A percentile compares a stretch with the other conserved stretches of the same genome.
Evolutionary conservation across 2,113 vertebrate species (phyloP).

Genomic region (Gila orcuttii): DNA sequence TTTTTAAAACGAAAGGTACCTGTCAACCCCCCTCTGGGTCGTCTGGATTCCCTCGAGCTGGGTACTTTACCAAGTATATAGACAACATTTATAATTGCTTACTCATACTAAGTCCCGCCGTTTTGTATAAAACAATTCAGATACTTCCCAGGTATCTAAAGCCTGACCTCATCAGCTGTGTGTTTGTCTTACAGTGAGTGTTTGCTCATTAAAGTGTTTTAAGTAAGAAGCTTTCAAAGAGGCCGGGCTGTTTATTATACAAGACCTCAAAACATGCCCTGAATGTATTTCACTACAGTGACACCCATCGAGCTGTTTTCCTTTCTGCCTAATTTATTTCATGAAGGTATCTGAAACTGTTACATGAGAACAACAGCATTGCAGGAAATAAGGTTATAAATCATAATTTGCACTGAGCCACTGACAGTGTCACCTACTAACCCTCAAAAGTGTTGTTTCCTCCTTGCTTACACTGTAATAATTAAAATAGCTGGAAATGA

Average conservation of each 20-base stretch:
- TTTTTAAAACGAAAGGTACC: conserved; percentile 61
- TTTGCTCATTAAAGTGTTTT: conserved; percentile 8
- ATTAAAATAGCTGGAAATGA: conserved; percentile 3
- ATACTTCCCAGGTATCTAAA: not conserved
- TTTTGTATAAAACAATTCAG: not conserved
- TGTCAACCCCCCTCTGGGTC: conserved; percentile 36
- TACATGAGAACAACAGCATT: not conserved
- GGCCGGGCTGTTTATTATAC: not conserved
- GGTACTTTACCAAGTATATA: not conserved
- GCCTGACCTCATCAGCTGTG: conserved; percentile 8
- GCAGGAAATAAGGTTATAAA: conserved; percentile 4
- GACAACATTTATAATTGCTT: conserved; percentile 29
- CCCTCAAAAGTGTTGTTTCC: not conserved
- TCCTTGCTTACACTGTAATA: not conserved
- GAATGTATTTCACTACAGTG: not conserved
- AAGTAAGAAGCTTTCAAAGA: not conserved
- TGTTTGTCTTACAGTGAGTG: not conserved
- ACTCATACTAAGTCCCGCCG: not conserved
- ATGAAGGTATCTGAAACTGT: not conserved
- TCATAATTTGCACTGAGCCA: not conserved
- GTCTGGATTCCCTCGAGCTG: not conserved
- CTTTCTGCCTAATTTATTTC: conserved; percentile 7
- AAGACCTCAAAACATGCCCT: not conserved
- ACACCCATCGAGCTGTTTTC: not conserved
- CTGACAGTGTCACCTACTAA: not conserved